Evolutionary conservation across 2,888 invertebrate genomes (phyloP), one percentile per base, ranked within the genome.

Genomic region (Poecilus cupreus): DNA sequence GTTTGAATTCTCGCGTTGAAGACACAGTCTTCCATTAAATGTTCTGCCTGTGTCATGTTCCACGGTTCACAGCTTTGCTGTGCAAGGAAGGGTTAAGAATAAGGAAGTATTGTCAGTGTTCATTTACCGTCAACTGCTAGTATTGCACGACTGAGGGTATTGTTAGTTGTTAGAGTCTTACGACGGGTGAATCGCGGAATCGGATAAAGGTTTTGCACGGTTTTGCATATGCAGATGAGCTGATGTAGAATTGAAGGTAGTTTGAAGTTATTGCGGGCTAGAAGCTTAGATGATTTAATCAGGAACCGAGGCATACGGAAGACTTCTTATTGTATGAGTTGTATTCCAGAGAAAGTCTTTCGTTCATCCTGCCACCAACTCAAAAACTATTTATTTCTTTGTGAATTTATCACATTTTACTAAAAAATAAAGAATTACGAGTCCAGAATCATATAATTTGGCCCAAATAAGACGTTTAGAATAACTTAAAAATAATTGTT

Each of bases 81-180:
- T 46, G 4, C 46, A n/a, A 4, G 46, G 57, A 60, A 60, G 60
- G 60, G 60, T 60, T 60, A 26, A 26, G 60, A 77, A 77, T 77
- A 77, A 77, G 77, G 77, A 77, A 77, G 77, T 77, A 77, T 77
- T 77, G 77, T 77, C 57, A 57, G 37, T 77, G 77, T 20, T 57
- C 77, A 77, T 77, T 77, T 77, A 13, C 11, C 77, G 57, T 77
- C 22, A 39, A 57, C 26, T 60, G 60, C 26, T 22, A 13, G 22
- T 1, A 24, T n/a, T n/a, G n/a, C n/a, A 24, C 24, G 22, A 24
- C 54, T n/a, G 46, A 46, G 8, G n/a, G 51, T 20, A 54, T 60
- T 60, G 60, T 60, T 60, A 13, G 13, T 13, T 13, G 60, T 60
- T 24, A 4, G 60, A 5, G 32, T 60, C 32, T 32, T 46, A 46